Conservation (phyloP, 35 echinoderm and acorn worm species). For the Hemicentrotus pulcherrimus region DNA sequence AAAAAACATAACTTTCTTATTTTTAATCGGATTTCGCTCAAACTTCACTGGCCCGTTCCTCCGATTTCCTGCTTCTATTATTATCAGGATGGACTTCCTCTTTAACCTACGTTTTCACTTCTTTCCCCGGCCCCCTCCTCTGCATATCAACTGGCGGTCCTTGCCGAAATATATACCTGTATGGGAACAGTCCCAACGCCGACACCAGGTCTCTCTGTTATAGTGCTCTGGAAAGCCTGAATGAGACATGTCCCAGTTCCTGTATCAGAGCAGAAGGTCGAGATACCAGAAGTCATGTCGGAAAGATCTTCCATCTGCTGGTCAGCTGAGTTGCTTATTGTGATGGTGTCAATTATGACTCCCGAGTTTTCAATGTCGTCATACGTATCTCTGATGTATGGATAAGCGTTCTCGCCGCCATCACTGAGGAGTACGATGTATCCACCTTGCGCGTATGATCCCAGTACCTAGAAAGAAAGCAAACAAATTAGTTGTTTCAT, state of each 20-base stretch:
- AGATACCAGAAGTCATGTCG: background rate
- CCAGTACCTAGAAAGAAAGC: background rate
- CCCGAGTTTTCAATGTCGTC: background rate
- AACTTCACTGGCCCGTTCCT: too few species aligned
- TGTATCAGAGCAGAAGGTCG: background rate
- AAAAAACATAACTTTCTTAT: too few species aligned
- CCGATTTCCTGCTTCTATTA: too few species aligned
- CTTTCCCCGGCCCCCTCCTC: too few species aligned
- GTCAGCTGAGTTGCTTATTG: background rate
- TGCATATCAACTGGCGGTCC: too few species aligned
- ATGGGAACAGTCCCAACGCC: background rate
- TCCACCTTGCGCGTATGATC: background rate
- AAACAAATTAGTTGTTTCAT: background rate
- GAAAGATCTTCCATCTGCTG: background rate
- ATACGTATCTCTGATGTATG: background rate
- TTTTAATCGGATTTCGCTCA: too few species aligned
- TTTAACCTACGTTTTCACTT: too few species aligned
- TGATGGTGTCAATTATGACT: constrained; percentile 11
- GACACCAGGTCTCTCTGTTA: constrained; percentile 13
- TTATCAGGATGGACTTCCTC: too few species aligned
- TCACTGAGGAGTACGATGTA: constrained; percentile 23
- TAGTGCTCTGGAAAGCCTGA: constrained; percentile 34
- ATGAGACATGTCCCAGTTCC: constrained; percentile 27
- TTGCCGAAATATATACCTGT: constrained; percentile 1
- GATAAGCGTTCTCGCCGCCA: constrained; percentile 8